Conservation (phyloP, 2,113 vertebrate genomes). For the Phaethon lepturus region DNA sequence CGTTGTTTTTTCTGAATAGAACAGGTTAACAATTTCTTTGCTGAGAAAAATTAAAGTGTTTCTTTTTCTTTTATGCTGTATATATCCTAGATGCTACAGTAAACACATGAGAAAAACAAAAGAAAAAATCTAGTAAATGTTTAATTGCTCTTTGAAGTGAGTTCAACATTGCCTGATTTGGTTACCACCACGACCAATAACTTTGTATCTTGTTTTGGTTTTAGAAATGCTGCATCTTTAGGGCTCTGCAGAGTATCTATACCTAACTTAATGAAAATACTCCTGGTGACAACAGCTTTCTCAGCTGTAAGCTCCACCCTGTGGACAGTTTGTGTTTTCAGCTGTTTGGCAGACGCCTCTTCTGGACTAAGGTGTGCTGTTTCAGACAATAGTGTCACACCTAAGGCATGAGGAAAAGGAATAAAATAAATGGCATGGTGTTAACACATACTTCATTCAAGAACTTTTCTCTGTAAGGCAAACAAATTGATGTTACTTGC, state of each 20-base stretch:
- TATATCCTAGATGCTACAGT: neutral
- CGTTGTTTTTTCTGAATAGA: neutral
- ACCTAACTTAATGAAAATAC: neutral
- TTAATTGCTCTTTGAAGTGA: neutral
- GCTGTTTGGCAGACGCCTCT: neutral
- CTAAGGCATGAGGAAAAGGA: neutral
- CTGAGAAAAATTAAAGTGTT: neutral
- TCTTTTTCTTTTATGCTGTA: neutral
- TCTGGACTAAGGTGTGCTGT: neutral
- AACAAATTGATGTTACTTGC: neutral
- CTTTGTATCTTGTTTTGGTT: neutral
- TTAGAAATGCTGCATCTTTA: neutral
- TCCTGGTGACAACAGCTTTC: neutral
- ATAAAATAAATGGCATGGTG: neutral
- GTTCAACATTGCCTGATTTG: neutral
- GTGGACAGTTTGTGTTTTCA: slow-evolving; percentile 28
- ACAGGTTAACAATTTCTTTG: neutral
- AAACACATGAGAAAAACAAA: neutral
- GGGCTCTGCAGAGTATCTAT: neutral
- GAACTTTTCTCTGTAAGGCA: neutral
- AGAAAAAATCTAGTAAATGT: neutral
- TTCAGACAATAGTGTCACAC: neutral
- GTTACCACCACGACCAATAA: neutral
- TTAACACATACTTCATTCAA: neutral
- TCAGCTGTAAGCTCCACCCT: slow-evolving; percentile 57